phyloP scores from a whole-genome alignment of 2,797 vertebrate species.

The Ibycter americanus region DNA sequence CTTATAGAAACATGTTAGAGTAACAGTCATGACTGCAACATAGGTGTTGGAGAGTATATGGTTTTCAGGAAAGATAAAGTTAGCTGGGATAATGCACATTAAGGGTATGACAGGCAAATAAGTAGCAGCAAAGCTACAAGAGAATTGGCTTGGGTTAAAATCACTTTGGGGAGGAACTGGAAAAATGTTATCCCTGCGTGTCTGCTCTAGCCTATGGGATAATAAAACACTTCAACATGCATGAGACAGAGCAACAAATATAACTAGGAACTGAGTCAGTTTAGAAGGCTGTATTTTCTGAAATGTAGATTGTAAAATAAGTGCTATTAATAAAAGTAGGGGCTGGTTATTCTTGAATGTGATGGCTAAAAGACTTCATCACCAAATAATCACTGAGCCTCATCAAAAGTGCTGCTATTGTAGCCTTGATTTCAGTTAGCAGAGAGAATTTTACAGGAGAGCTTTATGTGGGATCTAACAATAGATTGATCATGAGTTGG shows the following conservation, averaged over 20 bases:
- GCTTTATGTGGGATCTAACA: conserved; percentile 53
- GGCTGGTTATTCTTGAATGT: conserved; percentile 25
- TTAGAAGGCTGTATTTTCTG: conserved; percentile 36
- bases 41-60: neutral
- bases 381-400: conserved; percentile 53
- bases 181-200: neutral
- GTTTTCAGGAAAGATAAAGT: neutral
- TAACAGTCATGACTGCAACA: neutral
- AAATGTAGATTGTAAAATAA: conserved; percentile 56
- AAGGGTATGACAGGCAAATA: neutral
- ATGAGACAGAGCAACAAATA: neutral
- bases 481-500: conserved; percentile 69
- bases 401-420: conserved; percentile 33
- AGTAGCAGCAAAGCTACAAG: neutral
- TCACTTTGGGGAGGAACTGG: neutral
- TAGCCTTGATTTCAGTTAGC: conserved; percentile 60
- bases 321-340: conserved; percentile 52
- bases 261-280: neutral
- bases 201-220: neutral
- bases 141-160: neutral
- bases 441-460: conserved; percentile 50
- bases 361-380: conserved; percentile 53
- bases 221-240: neutral
- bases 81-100: neutral
- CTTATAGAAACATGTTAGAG: neutral